Evolutionary conservation across 2,888 invertebrate species (phyloP), one percentile per base, ranked within the genome.

Genomic region (Rhingia campestris): DNA sequence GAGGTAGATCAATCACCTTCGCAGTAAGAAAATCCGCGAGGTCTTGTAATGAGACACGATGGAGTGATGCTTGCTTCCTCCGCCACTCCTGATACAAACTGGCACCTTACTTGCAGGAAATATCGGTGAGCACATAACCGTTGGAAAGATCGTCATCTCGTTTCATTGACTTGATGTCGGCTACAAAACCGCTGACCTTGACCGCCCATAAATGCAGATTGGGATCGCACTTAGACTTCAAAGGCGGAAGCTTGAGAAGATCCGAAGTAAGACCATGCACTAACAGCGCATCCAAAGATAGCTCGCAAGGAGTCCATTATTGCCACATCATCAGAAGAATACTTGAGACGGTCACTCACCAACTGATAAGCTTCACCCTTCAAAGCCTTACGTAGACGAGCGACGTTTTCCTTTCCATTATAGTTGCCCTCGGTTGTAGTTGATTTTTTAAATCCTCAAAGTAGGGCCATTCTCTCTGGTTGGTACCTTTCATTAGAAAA

Each of bases 221-320:
- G n/a, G n/a, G n/a, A n/a, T n/a, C n/a, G n/a, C n/a, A 45, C n/a
- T 59, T 37, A 10, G 37, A 72, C 10, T 9, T 54, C 45, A 72
- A 22, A 4, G 14, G 32, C 9, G 56, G 73, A n/a, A 73, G 37
- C 6, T 47, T 35, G 3, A 73, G 32, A 6, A 64, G 10, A 56
- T 73, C 56, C 7, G 49, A 43, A 5, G 54, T 73, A 2, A 64
- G 32, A 22, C n/a, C 47, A 22, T 72, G 72, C 0, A 73, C 64
- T 4, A 63, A 72, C 61, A n/a, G 61, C 72, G 32, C 22, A 41
- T 0, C 41, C 41, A 41, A 41, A 58, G 6, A 58, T 58, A 10
- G 22, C 12, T 4, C 58, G 58, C 5, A 58, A 41, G 6, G 41
- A 39, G n/a, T 54, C 54, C 14, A 54, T 35, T 6, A 54, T 54